These are phyloP conservation scores for Misgurnus mizolepis DNA, from an alignment of 2,113 vertebrate species.

Conservation along the genomic window DNA sequence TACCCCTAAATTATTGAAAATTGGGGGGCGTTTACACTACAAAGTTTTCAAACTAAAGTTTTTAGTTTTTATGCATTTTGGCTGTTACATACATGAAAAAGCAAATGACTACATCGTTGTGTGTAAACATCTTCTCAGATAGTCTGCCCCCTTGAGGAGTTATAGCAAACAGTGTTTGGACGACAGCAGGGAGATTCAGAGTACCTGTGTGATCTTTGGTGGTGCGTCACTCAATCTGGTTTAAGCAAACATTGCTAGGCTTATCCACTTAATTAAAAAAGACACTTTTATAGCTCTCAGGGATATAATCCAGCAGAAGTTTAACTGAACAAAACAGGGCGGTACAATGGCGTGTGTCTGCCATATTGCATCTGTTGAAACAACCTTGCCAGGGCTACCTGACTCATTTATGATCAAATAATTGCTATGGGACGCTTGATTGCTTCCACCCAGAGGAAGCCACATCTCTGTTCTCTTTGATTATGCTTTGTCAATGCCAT, in stretches of 20 bases:
- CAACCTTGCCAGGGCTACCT: conserved; percentile 33
- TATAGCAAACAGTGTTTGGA: not conserved
- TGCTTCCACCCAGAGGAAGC: conserved; percentile 29
- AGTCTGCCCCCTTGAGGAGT: no score
- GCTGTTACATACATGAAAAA: no score
- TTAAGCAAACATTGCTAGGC: conserved; percentile 75
- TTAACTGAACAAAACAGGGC: conserved; percentile 32
- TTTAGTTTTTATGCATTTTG: no score
- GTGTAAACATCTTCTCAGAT: no score
- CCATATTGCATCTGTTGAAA: conserved; percentile 28
- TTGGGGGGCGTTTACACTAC: no score
- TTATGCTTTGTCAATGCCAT: conserved; percentile 40
- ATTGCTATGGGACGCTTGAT: conserved; percentile 43
- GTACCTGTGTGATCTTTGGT: conserved; percentile 61
- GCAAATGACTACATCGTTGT: no score
- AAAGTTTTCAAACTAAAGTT: no score
- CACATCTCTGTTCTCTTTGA: conserved; percentile 38
- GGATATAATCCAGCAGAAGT: conserved; percentile 58
- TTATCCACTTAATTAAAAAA: conserved; percentile 75
- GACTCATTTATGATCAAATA: conserved; percentile 49
- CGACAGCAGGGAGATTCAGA: not conserved
- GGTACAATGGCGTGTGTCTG: conserved; percentile 23
- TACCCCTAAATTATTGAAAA: no score
- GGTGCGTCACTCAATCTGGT: conserved; percentile 64
- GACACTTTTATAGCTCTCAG: conserved; percentile 64